These are phyloP conservation scores for Temnothorax ravouxi DNA, from an alignment of 2,888 invertebrate genomes.

Conservation along the genomic window DNA sequence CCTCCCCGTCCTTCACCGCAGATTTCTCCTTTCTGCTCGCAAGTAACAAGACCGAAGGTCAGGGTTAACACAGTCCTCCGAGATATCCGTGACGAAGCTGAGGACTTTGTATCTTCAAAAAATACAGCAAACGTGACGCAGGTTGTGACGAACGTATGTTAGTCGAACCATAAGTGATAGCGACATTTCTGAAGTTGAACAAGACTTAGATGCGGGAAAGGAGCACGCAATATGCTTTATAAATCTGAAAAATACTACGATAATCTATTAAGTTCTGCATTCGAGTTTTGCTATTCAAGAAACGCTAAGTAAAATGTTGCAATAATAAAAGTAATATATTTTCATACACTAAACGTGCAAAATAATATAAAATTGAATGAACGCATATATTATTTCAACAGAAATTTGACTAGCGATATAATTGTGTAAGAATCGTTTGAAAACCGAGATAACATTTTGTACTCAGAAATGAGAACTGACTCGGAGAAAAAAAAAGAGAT, in stretches of 20 bases:
- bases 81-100: constrained; percentile 45
- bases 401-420: background rate
- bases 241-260: background rate
- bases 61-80: constrained; percentile 55
- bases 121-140: constrained; percentile 14
- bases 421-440: background rate
- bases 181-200: background rate
- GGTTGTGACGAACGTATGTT: background rate
- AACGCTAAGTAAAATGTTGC: background rate
- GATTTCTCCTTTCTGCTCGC: constrained; percentile 40
- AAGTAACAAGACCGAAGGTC: constrained; percentile 61
- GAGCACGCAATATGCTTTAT: background rate
- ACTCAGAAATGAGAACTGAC: background rate
- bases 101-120: constrained; percentile 14
- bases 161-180: background rate
- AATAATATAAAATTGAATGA: background rate
- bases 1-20: background rate
- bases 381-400: background rate
- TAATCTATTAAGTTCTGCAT: background rate
- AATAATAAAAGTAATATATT: constrained; percentile 1
- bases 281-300: background rate
- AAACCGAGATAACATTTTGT: background rate
- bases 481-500: background rate
- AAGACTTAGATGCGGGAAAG: background rate
- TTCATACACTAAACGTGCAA: background rate